Percentiles rank a stretch among this genome's conserved stretches.
phyloP scores from a whole-genome alignment of 2,113 vertebrate species.

The Anas platyrhynchos region DNA sequence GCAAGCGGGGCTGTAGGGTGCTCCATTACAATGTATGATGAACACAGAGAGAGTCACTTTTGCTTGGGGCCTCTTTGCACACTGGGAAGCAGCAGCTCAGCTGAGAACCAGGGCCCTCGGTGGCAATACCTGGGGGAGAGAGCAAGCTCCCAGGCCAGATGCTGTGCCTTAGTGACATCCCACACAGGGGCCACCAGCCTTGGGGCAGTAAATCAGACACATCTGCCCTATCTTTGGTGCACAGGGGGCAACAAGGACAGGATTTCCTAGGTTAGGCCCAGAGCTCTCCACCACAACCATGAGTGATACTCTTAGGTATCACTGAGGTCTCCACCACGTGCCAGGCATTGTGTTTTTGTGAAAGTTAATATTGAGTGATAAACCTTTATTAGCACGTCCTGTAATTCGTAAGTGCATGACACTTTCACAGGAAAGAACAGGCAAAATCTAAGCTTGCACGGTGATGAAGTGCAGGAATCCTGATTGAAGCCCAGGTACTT shows the following conservation, averaged over 20 bases:
- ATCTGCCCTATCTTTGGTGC: rapidly evolving
- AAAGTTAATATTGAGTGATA: background rate
- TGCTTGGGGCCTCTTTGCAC: background rate
- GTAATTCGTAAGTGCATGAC: rapidly evolving
- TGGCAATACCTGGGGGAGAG: background rate
- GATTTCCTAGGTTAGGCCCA: background rate
- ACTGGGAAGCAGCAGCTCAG: background rate
- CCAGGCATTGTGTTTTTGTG: background rate
- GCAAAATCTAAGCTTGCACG: background rate
- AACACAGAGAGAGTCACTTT: background rate
- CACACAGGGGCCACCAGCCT: background rate
- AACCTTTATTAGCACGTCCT: background rate
- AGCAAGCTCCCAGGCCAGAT: background rate
- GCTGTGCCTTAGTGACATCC: background rate
- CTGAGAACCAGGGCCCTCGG: rapidly evolving
- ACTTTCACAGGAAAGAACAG: rapidly evolving
- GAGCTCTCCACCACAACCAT: rapidly evolving
- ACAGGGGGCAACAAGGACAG: background rate
- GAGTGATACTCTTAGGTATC: background rate
- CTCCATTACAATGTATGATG: background rate
- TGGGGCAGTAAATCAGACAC: background rate
- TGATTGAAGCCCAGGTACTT: background rate
- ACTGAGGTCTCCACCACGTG: background rate
- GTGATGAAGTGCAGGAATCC: background rate
- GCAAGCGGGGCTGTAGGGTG: background rate